A percentile compares a stretch with the other conserved stretches of the same genome.
These are phyloP conservation scores for Paraplagusia blochii DNA, from an alignment of 2,113 vertebrate genomes.

Conservation along the genomic window DNA sequence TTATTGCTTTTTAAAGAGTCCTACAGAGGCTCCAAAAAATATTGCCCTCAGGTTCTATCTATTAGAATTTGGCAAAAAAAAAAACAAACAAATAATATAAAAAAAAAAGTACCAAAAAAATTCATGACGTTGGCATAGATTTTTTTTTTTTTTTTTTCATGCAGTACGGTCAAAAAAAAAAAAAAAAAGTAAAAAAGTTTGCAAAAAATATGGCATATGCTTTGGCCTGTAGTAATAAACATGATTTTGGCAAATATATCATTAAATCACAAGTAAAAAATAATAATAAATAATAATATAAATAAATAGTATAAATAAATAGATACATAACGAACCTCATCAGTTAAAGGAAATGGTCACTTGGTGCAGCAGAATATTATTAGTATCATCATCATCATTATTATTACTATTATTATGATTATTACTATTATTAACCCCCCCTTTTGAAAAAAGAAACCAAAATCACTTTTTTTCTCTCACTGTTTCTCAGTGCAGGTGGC, in stretches of 20 bases:
- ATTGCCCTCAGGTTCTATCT: conserved; percentile 83
- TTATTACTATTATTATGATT: conserved; percentile 64
- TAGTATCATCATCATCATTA: conserved; percentile 61
- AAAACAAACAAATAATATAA: conserved; percentile 80
- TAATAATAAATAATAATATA: conserved; percentile 60
- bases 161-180: conserved; percentile 74
- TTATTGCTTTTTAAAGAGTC: conserved; percentile 87
- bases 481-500: conserved; percentile 66
- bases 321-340: conserved; percentile 55
- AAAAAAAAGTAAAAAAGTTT: conserved; percentile 60
- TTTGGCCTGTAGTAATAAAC: conserved; percentile 84
- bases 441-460: conserved; percentile 41
- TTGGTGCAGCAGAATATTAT: conserved; percentile 75
- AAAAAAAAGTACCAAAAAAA: conserved; percentile 82
- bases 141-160: conserved; percentile 75
- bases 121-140: conserved; percentile 87
- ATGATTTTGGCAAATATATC: conserved; percentile 70
- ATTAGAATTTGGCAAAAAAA: conserved; percentile 81
- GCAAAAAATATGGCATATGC: conserved; percentile 80
- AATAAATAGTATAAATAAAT: conserved; percentile 43
- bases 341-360: conserved; percentile 71
- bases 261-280: conserved; percentile 50
- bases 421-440: conserved; percentile 55
- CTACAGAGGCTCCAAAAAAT: conserved; percentile 80
- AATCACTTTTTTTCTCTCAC: conserved; percentile 52